Conservation (phyloP, 2,888 invertebrate genomes). For the Ormyrus labotus region DNA sequence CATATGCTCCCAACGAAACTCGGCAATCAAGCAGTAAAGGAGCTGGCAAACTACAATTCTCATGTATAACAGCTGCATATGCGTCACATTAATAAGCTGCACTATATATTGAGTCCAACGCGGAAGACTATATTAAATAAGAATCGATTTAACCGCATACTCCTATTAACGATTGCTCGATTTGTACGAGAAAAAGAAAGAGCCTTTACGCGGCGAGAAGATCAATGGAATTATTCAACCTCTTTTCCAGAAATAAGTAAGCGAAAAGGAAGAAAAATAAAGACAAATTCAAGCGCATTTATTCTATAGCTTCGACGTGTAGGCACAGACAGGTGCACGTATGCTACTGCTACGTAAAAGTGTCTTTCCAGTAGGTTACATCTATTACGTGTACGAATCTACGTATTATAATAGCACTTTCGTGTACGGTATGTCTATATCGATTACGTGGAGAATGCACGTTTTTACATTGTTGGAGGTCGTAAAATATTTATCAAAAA, state of each 20-base stretch:
- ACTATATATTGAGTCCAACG: neutral
- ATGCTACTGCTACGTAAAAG: too few species aligned
- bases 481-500: neutral
- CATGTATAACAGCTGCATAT: neutral
- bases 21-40: too few species aligned
- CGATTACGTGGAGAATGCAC: slow-evolving; percentile 19
- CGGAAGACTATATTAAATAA: slow-evolving; percentile 6
- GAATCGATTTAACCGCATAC: slow-evolving; percentile 1
- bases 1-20: too few species aligned
- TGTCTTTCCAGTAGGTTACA: neutral
- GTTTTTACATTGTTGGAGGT: slow-evolving; percentile 9
- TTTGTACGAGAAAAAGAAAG: neutral
- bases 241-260: slow-evolving; percentile 35
- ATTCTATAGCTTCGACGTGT: slow-evolving; percentile 1
- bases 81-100: slow-evolving; percentile 22
- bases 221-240: slow-evolving; percentile 43
- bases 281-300: slow-evolving; percentile 19
- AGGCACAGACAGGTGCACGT: neutral
- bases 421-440: slow-evolving; percentile 8
- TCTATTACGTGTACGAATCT: neutral
- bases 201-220: neutral
- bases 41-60: too few species aligned
- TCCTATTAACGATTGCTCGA: neutral
- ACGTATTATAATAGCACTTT: neutral
- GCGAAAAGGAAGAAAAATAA: neutral